Evolutionary conservation across 2,888 invertebrate genomes (phyloP).

Genomic region (Cantharis lateralis): DNA sequence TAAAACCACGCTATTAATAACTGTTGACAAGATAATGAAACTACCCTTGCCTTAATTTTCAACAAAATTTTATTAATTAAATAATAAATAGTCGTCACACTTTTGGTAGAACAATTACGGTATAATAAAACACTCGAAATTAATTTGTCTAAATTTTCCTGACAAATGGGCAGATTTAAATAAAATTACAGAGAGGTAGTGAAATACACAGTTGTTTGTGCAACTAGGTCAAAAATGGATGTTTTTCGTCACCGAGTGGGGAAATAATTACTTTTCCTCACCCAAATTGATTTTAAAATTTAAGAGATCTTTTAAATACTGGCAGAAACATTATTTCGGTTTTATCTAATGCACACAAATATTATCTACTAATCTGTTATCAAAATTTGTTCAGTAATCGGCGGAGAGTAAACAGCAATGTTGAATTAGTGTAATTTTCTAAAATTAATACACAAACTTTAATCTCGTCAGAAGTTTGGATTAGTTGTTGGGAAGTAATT

Average conservation of each 20-base stretch:
- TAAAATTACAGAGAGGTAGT: neutral
- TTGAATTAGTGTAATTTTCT: neutral
- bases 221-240: too few relatives aligned
- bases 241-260: too few relatives aligned
- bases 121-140: neutral
- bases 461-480: neutral
- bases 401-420: neutral
- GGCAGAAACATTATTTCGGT: neutral
- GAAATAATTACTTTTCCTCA: too few relatives aligned
- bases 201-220: too few relatives aligned
- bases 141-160: neutral
- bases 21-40: neutral
- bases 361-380: neutral
- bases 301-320: too few relatives aligned
- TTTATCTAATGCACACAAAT: neutral
- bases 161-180: neutral
- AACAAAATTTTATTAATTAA: neutral
- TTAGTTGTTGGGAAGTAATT: neutral
- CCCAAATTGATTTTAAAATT: too few relatives aligned
- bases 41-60: neutral
- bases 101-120: neutral
- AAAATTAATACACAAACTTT: neutral
- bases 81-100: neutral
- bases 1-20: neutral
- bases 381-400: neutral